phyloP scores from a whole-genome alignment of 1,140 invertebrate genomes.

The Brachionus koreanus region DNA sequence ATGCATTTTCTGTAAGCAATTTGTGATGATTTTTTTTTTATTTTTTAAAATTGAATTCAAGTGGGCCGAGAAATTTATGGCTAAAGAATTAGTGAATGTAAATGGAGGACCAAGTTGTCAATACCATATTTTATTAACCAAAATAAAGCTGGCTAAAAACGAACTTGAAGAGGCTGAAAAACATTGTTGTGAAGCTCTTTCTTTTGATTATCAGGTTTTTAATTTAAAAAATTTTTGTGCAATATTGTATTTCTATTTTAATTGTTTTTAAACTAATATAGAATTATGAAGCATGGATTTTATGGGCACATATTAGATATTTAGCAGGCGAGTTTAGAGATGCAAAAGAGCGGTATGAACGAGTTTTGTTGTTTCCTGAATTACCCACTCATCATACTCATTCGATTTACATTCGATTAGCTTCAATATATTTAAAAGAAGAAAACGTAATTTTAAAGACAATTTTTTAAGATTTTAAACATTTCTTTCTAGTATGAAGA shows the following conservation, averaged over 20 bases:
- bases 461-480: not conserved
- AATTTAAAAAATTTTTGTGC: not conserved
- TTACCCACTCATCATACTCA: slow-evolving; percentile 55
- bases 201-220: slow-evolving; percentile 55
- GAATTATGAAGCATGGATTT: slow-evolving; percentile 58
- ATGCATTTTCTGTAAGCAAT: not conserved
- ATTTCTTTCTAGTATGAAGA: slow-evolving; percentile 51
- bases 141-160: slow-evolving; percentile 31
- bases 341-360: slow-evolving; percentile 56
- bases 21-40: not conserved
- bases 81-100: slow-evolving; percentile 12
- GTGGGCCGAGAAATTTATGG: slow-evolving; percentile 44
- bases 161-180: slow-evolving; percentile 53
- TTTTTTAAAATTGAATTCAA: not conserved
- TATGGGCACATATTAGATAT: slow-evolving; percentile 59
- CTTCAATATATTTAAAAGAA: slow-evolving; percentile 57
- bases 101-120: slow-evolving; percentile 33
- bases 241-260: not conserved
- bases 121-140: slow-evolving; percentile 25
- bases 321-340: slow-evolving; percentile 51
- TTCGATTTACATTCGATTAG: slow-evolving; percentile 57
- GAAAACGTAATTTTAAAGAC: slow-evolving; percentile 48
- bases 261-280: slow-evolving; percentile 47
- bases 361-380: slow-evolving; percentile 55
- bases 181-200: slow-evolving; percentile 53